Evolutionary conservation across 2,113 vertebrate genomes (phyloP).

Genomic region (Athene cunicularia): DNA sequence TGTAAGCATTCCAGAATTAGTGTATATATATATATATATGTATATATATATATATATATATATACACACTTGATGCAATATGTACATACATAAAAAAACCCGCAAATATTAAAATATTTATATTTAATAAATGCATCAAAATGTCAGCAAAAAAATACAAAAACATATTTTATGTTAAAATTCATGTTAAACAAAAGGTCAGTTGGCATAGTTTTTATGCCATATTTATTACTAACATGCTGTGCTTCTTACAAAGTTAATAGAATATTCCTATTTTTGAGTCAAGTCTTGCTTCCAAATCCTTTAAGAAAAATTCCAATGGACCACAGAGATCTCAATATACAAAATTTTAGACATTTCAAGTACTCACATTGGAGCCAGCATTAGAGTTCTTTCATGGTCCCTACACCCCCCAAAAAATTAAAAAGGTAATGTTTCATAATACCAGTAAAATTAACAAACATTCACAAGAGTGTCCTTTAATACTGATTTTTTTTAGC

Average conservation of each 20-base stretch:
- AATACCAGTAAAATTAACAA: background rate
- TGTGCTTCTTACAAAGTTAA: slow-evolving; percentile 10
- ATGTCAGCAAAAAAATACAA: background rate
- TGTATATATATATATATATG: background rate
- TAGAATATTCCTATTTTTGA: background rate
- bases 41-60: too few species aligned
- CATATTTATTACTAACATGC: background rate
- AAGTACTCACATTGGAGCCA: background rate
- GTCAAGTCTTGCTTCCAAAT: background rate
- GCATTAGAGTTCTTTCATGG: background rate
- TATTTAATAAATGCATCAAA: slow-evolving; percentile 23
- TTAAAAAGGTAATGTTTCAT: background rate
- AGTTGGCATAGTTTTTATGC: background rate
- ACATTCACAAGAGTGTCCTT: background rate
- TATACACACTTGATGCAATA: background rate
- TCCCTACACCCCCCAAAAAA: background rate
- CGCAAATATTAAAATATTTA: background rate
- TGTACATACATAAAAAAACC: background rate
- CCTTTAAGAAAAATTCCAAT: background rate
- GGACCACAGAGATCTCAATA: background rate
- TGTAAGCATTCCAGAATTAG: background rate
- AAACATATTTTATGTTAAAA: background rate
- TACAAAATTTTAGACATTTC: background rate
- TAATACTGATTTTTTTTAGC: background rate
- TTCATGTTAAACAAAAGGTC: slow-evolving; percentile 8